Evolutionary conservation across 2,113 vertebrate genomes (phyloP).

Genomic region (Psettodes erumei): DNA sequence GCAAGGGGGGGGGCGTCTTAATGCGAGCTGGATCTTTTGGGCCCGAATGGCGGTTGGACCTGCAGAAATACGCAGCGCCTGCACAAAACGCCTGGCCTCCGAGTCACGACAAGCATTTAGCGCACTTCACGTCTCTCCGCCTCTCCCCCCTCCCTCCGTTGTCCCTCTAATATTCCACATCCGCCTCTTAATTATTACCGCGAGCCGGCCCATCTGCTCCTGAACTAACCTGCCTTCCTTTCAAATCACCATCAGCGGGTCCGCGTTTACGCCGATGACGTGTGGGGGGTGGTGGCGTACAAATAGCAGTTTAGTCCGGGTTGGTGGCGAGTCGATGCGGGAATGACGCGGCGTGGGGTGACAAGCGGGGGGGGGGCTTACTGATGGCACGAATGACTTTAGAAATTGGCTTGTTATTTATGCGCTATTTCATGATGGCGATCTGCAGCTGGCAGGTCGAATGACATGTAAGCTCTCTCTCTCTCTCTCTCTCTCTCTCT

Average conservation of each 20-base stretch:
- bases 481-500: conserved; percentile 13
- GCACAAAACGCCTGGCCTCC: conserved; percentile 47
- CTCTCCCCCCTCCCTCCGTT: conserved; percentile 55
- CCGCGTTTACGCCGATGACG: no score
- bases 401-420: no score
- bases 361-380: no score
- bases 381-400: no score
- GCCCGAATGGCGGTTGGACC: neutral
- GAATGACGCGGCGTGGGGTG: no score
- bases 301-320: no score
- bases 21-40: neutral
- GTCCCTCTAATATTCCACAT: conserved; percentile 76
- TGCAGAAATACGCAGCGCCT: conserved; percentile 1
- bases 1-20: neutral
- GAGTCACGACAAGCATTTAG: conserved; percentile 51
- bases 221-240: conserved; percentile 51
- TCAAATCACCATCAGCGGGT: conserved; percentile 57
- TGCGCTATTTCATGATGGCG: neutral
- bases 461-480: conserved; percentile 16
- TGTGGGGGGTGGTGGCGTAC: no score
- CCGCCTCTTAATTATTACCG: conserved; percentile 71
- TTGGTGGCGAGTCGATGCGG: no score
- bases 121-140: conserved; percentile 60
- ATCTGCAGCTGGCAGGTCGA: conserved; percentile 38
- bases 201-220: conserved; percentile 73